These are phyloP conservation scores for Machaerirhynchus nigripectus DNA, from an alignment of 2,113 vertebrate species.

Conservation along the genomic window DNA sequence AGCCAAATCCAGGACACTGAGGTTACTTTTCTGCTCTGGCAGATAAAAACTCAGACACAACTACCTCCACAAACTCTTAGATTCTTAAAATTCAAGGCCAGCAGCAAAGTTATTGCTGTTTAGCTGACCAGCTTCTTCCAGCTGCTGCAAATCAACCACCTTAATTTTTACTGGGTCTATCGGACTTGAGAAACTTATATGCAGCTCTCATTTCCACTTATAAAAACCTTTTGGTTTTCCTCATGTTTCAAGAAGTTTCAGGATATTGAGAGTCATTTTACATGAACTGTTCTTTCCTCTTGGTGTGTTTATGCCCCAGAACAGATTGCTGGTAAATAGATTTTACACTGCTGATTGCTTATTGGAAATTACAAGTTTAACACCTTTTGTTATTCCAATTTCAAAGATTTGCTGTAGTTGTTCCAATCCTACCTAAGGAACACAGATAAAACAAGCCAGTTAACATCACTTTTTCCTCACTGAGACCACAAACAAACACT, in stretches of 20 bases:
- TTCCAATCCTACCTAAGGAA: neutral
- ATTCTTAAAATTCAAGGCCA: neutral
- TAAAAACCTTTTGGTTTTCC: neutral
- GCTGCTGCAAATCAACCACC: neutral
- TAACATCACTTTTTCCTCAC: neutral
- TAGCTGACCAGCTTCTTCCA: neutral
- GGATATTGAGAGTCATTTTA: neutral
- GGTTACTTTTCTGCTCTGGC: neutral
- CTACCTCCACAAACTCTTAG: neutral
- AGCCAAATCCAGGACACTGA: neutral
- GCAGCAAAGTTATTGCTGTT: neutral
- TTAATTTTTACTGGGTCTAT: neutral
- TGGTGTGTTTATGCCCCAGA: neutral
- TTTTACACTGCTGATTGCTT: neutral
- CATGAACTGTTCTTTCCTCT: neutral
- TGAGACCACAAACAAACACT: neutral
- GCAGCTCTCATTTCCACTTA: neutral
- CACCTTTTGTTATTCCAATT: neutral
- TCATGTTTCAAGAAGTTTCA: neutral
- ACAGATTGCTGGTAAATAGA: neutral
- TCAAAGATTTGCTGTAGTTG: neutral
- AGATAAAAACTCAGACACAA: neutral
- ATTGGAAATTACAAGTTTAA: neutral
- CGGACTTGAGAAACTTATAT: neutral
- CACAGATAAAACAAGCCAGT: neutral